Conservation (phyloP, 2,888 invertebrate species). For the Augiades crinisus region DNA sequence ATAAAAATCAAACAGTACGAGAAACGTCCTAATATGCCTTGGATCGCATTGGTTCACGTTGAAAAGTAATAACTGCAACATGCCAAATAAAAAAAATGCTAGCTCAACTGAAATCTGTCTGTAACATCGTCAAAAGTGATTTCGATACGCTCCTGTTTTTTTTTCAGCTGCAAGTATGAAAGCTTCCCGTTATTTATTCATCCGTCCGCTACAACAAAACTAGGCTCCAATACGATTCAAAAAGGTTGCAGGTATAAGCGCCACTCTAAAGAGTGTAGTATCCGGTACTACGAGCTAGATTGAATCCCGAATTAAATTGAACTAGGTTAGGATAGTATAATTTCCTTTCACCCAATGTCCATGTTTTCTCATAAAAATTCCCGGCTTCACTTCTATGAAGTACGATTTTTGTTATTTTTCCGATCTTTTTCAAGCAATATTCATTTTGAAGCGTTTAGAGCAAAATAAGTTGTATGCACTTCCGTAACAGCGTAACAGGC, state of each 20-base stretch:
- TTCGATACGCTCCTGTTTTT: constrained; percentile 24
- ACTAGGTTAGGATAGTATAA: constrained; percentile 17
- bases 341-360: too few relatives aligned
- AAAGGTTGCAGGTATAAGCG: constrained; percentile 25
- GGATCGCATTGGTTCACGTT: constrained; percentile 6
- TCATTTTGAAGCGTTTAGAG: too few relatives aligned
- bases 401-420: too few relatives aligned
- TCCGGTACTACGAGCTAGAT: constrained; percentile 22
- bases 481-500: too few relatives aligned
- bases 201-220: constrained; percentile 27
- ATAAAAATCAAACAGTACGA: not conserved
- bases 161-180: constrained; percentile 22
- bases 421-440: too few relatives aligned
- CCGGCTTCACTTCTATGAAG: too few relatives aligned
- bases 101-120: constrained; percentile 31
- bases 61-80: constrained; percentile 29
- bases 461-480: too few relatives aligned
- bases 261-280: constrained; percentile 25
- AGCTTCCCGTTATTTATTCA: constrained; percentile 27
- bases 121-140: constrained; percentile 32
- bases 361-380: too few relatives aligned
- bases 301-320: constrained; percentile 18
- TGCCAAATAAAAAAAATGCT: constrained; percentile 25
- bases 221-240: constrained; percentile 24
- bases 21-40: not conserved